These are phyloP conservation scores for Hylaeus anthracinus DNA, from an alignment of 1,140 invertebrate species.

Conservation along the genomic window DNA sequence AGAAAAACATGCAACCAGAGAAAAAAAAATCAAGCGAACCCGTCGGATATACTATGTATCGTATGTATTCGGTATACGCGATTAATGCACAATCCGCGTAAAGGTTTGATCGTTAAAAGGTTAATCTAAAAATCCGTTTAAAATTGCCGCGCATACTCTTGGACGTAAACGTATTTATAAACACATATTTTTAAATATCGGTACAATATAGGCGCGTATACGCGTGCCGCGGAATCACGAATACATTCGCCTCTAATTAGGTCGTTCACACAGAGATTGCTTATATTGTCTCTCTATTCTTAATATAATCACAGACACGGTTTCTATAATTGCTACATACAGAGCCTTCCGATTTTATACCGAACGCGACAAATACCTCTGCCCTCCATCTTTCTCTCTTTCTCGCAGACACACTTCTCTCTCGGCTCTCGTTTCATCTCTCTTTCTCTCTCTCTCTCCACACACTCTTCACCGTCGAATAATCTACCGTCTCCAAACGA, in stretches of 20 bases:
- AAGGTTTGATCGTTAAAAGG: not conserved
- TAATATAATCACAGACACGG: constrained; percentile 75
- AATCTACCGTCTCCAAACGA: not conserved
- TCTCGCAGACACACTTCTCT: constrained; percentile 6
- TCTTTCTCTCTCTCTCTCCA: not conserved
- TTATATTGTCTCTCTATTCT: constrained; percentile 70
- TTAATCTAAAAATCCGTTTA: constrained; percentile 34
- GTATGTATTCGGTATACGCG: not conserved
- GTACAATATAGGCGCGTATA: constrained; percentile 24
- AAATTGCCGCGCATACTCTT: constrained; percentile 39
- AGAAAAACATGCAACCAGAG: not conserved
- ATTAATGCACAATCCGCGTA: constrained; percentile 9
- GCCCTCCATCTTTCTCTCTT: constrained; percentile 6
- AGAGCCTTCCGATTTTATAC: constrained; percentile 65
- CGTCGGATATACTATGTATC: not conserved
- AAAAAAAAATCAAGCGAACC: not conserved
- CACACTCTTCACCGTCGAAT: not conserved
- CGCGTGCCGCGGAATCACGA: not conserved
- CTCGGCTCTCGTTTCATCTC: not conserved
- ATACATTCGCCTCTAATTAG: constrained; percentile 55
- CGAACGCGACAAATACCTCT: constrained; percentile 61
- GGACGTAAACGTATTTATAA: constrained; percentile 44
- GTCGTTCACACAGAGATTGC: constrained; percentile 65
- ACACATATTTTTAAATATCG: constrained; percentile 49
- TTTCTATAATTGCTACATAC: constrained; percentile 73